Base-by-base conservation (phyloP, 37 sponge, comb jelly and placozoan genomes). In the Theonella swinhoei region DNA sequence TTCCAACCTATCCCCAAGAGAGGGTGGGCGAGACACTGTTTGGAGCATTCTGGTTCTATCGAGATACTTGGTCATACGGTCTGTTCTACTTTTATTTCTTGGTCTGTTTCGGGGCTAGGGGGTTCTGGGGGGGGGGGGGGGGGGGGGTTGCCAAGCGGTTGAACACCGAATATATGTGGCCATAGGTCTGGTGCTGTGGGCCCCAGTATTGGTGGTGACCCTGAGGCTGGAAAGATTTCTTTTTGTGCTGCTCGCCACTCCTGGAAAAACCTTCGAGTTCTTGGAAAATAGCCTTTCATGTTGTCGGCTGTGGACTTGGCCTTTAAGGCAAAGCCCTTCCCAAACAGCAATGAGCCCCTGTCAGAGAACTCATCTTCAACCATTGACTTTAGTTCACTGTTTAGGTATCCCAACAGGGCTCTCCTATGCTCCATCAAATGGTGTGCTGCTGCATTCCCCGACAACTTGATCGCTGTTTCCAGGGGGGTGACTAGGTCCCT, bases 401-500 rank as follows among this genome's bases (percentile, higher is more conserved):
- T 80, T 32, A 69, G 59, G 58, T 80, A 59, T 70, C 68, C 68
- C 70, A 80, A 36, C 1, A 80, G 19, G 19, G 34, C 47, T 23
- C 42, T 80, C 33, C 81, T 80, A 24, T 70, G 64, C 59, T 80
- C 81, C 58, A 43, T 41, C 23, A 11, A 34, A 35, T 68, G 68
- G 70, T 80, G 81, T 17, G 81, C 81, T 69, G 81, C n/a, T 23
- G 70, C 81, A 69, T 80, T 80, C 31, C 59, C 70, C 32, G 54
- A 7, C 14, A 47, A 47, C 54, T 14, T 47, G 54, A 47, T 47
- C 11, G 54, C 11, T 47, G 14, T 47, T 47, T 47, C 54, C 14
- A 47, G 54, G 11, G 14, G 54, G 14, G 54, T 47, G 14, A 47
- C 54, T 14, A 47, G 54, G 11, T 47, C 54, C 14, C 14, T 29